phyloP scores from a whole-genome alignment of 2,113 vertebrate genomes.

The Tragelaphus imberbis region DNA sequence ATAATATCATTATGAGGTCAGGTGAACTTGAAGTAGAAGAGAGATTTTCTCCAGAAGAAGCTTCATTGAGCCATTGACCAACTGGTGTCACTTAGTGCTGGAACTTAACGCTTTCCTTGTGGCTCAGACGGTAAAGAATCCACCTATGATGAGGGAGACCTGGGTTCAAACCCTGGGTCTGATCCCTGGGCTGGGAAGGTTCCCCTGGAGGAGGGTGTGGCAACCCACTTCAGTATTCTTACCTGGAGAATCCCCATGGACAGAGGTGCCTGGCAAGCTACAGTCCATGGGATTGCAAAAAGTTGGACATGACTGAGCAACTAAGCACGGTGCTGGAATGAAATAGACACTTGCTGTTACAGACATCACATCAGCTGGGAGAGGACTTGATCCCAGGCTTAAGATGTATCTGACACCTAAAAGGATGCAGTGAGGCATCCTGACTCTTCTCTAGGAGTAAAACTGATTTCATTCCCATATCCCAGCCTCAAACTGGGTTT shows the following conservation, averaged over 20 bases:
- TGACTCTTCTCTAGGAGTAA: not conserved
- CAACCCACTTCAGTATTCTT: not conserved
- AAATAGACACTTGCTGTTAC: not conserved
- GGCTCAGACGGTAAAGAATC: not conserved
- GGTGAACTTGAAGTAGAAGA: not conserved
- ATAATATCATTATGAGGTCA: not conserved
- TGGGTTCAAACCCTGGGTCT: not conserved
- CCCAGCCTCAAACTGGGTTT: not conserved
- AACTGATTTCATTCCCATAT: not conserved
- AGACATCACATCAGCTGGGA: not conserved
- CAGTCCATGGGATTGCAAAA: not conserved
- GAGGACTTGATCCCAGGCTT: no score
- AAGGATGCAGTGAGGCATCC: not conserved
- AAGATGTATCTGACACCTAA: not conserved
- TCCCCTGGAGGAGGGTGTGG: not conserved
- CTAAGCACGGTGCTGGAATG: not conserved
- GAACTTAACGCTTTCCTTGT: not conserved
- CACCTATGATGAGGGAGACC: not conserved
- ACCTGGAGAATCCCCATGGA: not conserved
- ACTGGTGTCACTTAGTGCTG: not conserved
- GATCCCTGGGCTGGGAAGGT: not conserved
- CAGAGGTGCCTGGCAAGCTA: not conserved
- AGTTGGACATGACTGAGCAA: not conserved
- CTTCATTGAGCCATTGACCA: not conserved
- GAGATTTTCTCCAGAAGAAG: not conserved